These are phyloP conservation scores for Sesamia nonagrioides DNA, from an alignment of 1,140 invertebrate species.

Conservation along the genomic window DNA sequence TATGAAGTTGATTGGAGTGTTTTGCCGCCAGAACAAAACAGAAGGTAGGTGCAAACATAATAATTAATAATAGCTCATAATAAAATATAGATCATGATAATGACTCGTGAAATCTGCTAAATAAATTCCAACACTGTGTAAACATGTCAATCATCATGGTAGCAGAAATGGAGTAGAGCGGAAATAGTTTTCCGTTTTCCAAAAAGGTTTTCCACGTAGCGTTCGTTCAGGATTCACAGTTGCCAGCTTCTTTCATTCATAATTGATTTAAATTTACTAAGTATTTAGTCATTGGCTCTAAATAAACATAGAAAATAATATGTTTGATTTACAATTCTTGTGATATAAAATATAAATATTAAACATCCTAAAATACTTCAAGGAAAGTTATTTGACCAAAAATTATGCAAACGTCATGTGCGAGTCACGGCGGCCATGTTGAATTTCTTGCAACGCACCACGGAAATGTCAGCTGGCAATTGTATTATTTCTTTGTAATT, in stretches of 20 bases:
- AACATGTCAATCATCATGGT: slow-evolving; percentile 30
- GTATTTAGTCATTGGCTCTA: not conserved
- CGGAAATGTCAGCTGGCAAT: slow-evolving; percentile 87
- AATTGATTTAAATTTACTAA: not conserved
- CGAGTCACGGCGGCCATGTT: slow-evolving; percentile 86
- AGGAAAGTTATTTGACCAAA: slow-evolving; percentile 55
- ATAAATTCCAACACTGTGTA: slow-evolving; percentile 34
- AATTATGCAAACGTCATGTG: slow-evolving; percentile 75
- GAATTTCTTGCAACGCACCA: slow-evolving; percentile 85
- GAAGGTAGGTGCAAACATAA: slow-evolving; percentile 89
- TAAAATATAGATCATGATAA: not conserved
- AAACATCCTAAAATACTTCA: slow-evolving; percentile 43
- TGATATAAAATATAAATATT: not conserved
- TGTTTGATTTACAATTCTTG: not conserved
- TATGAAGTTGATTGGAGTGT: slow-evolving; percentile 94
- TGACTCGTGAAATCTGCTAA: slow-evolving; percentile 12
- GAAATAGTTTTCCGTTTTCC: slow-evolving; percentile 54
- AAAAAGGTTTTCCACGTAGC: slow-evolving; percentile 69
- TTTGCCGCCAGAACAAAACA: slow-evolving; percentile 93
- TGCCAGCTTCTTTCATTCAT: slow-evolving; percentile 3
- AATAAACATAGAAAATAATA: not conserved
- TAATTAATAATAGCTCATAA: slow-evolving; percentile 25
- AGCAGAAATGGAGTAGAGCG: slow-evolving; percentile 35
- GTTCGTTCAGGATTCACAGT: slow-evolving; percentile 58
- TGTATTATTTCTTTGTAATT: slow-evolving; percentile 82